Percentiles rank a stretch among this genome's conserved stretches.
These are phyloP conservation scores for Drosophila pullipes DNA, from an alignment of 2,888 invertebrate species.

Conservation along the genomic window DNA sequence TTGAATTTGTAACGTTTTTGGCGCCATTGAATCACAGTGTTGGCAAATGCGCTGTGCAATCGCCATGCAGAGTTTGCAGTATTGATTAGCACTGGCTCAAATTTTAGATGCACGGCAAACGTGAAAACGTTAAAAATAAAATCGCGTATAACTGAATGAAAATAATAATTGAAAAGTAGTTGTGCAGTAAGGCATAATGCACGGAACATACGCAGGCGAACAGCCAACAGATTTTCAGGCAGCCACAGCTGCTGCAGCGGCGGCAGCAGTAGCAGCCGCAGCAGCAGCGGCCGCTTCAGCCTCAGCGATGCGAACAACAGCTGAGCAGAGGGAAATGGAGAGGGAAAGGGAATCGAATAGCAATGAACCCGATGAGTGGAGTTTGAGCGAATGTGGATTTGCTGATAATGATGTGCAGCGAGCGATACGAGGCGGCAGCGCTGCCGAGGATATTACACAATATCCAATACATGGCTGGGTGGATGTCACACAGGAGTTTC, in stretches of 20 bases:
- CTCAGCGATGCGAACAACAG: constrained; percentile 37
- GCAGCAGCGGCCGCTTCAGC: constrained; percentile 62
- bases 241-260: constrained; percentile 77
- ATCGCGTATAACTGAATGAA: constrained; percentile 7
- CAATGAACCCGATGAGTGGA: constrained; percentile 71
- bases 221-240: constrained; percentile 78
- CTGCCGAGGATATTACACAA: constrained; percentile 77
- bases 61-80: not conserved
- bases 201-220: constrained; percentile 40
- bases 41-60: constrained; percentile 16
- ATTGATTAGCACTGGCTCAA: constrained; percentile 34
- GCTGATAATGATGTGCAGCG: constrained; percentile 76
- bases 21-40: constrained; percentile 39
- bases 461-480: constrained; percentile 84
- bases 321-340: constrained; percentile 47
- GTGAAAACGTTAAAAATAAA: constrained; percentile 21
- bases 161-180: constrained; percentile 19
- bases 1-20: constrained; percentile 33
- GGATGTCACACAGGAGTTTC: constrained; percentile 87
- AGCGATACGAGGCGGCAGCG: constrained; percentile 66
- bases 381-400: constrained; percentile 74
- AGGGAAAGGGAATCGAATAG: constrained; percentile 34
- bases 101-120: constrained; percentile 26
- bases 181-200: constrained; percentile 36
- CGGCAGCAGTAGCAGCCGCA: constrained; percentile 68